Base-by-base conservation (phyloP, 2,113 vertebrate genomes). In the Epinephelus cyanopodus region DNA sequence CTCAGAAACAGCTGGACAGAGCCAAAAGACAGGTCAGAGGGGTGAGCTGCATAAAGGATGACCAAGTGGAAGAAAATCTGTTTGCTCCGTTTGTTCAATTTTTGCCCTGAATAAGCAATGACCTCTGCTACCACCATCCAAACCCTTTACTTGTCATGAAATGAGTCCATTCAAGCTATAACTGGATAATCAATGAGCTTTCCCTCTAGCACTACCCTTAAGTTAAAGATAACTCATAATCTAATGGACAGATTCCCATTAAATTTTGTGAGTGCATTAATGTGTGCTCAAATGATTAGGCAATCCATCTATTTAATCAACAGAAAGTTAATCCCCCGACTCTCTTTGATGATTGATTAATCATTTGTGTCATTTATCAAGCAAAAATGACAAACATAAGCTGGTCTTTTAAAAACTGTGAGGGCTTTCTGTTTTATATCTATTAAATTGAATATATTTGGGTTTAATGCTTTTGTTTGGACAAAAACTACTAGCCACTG, bases 1-100 rank as follows among this genome's bases (percentile, higher is more conserved):
- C 33, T 74, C 42, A 39, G 37, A 76, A 78, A 73, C 56, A 85
- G 64, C 42, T 80, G 74, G 76, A 74, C 76, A 39, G 21, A 77
- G 25, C 33, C 23, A 33, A 0, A 10, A 9, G 42, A 45, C 10
- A 25, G 37, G 74, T 71, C 18, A 4, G 33, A 50, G 23, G n/a
- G 23, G 27, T 62, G 19, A 57, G 21, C 6, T 50, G 48, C 12
- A 42, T 56, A 56, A 25, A 52, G 25, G 42, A 54, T 25, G 48
- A 29, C 8, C 50, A 18, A 52, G 23, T 48, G 60, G 13, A 10
- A n/a, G 74, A 75, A 45, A 45, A 25, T 61, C 57, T 7, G 15
- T 33, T 60, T 29, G 25, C 27, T 33, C 58, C 11, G 58, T 33
- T 19, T 33, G 8, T 7, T 37, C 10, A 1, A 45, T 45, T 45